Base-by-base conservation (phyloP, 2,797 vertebrate genomes). In the Diceros bicornis region DNA sequence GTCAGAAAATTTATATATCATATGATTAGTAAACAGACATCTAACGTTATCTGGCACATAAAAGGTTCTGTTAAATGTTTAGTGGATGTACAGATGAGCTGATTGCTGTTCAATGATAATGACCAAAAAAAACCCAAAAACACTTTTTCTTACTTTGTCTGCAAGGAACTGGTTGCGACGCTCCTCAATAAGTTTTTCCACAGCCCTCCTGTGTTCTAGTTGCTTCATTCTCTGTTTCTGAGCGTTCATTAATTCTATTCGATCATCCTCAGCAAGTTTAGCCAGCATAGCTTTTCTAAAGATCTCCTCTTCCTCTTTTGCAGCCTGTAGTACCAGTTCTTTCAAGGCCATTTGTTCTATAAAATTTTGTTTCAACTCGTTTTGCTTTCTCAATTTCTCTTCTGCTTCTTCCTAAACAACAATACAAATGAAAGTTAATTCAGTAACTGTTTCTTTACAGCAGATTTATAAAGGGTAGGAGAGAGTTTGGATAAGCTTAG, bases 191-290 rank as follows among this genome's bases (percentile, higher is more conserved):
- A 99, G 98, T 85, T 99, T 99, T 97, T 99, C 99, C 97, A 99
- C 99, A 0, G 99, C 99, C 2, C 97, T 99, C 94, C 97, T 99
- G 98, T 99, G 99, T 97, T 99, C 99, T 1, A 99, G 98, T 87
- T 99, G 99, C 97, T 99, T 99, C 99, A 99, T 99, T 79, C 99
- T 99, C 2, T 98, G 98, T 88, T 99, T 99, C 97, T 99, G 99
- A 21, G 98, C 99, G 0, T 99, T 99, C 99, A 99, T 99, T 98
- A 99, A 99, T 95, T 99, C 99, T 6, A 99, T 98, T 23, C 99
- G 99, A 93, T 99, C 99, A 0, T 99, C 99, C 97, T 99, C 99
- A 0, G 99, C 99, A 79, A 99, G 99, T 98, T 99, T 99, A 21
- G 99, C 99, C 98, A 99, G 98, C 99, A 99, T 99, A 23, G 88